phyloP scores from a whole-genome alignment of 2,888 invertebrate species.

The Tryphoninae sp. region DNA sequence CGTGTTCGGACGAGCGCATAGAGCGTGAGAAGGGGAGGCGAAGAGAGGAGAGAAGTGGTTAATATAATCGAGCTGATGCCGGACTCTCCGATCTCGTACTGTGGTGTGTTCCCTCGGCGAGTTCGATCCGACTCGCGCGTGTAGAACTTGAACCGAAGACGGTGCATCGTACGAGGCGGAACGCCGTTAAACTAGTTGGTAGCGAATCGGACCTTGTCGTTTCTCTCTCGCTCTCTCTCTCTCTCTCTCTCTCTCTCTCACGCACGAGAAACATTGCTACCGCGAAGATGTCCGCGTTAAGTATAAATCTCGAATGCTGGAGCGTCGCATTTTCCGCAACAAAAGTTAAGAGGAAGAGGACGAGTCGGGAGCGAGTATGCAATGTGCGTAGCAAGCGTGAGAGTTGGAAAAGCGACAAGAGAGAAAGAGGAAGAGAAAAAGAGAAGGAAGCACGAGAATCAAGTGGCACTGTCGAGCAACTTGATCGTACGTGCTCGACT shows the following conservation, averaged over 20 bases:
- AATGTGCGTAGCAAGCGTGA: constrained; percentile 21
- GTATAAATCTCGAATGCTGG: constrained; percentile 58
- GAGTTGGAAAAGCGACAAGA: constrained; percentile 31
- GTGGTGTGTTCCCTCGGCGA: constrained; percentile 8
- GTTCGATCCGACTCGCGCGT: constrained; percentile 27
- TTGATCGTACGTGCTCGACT: constrained; percentile 14
- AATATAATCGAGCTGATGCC: constrained; percentile 56
- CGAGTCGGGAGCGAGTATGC: constrained; percentile 1
- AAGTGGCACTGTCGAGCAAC: constrained; percentile 21
- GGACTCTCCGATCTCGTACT: not conserved
- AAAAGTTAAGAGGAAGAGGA: constrained; percentile 41
- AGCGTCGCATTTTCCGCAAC: constrained; percentile 48
- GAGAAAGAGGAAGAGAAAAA: not conserved
- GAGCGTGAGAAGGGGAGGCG: not conserved
- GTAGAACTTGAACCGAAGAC: constrained; percentile 40
- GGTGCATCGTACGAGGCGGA: constrained; percentile 64
- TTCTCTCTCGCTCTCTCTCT: constrained; percentile 42
- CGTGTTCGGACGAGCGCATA: too few species aligned
- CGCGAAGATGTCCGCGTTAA: constrained; percentile 60
- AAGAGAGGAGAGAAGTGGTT: constrained; percentile 42
- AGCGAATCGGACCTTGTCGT: constrained; percentile 63
- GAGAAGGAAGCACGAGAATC: not conserved
- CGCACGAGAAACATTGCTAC: constrained; percentile 43
- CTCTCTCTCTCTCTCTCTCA: constrained; percentile 26
- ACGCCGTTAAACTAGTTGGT: constrained; percentile 64